Evolutionary conservation across 2,113 vertebrate genomes (phyloP).

Genomic region (Oncorhynchus kisutch): DNA sequence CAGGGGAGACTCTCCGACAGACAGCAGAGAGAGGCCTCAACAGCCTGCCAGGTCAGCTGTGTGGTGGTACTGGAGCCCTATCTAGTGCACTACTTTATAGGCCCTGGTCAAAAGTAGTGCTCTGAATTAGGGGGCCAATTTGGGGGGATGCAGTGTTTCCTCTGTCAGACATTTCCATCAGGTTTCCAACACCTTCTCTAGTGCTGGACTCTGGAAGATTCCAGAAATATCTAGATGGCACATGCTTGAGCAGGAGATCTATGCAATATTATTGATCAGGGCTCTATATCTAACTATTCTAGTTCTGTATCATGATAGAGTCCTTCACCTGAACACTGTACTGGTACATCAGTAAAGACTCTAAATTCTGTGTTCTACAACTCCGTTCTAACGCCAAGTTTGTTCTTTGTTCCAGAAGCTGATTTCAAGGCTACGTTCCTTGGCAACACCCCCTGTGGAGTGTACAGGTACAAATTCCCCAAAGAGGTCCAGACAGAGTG

Average conservation of each 20-base stretch:
- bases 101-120: not conserved
- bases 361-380: not conserved
- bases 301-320: not conserved
- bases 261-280: not conserved
- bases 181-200: no score
- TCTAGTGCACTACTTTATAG: no score
- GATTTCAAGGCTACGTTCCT: constrained; percentile 82
- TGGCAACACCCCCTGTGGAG: constrained; percentile 89
- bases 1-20: constrained; percentile 84
- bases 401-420: constrained; percentile 66
- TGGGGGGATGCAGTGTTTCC: no score
- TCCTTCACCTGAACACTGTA: no score
- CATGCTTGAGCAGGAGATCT: not conserved
- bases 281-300: no score
- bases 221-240: no score
- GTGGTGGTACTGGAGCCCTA: no score
- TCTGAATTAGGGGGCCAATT: not conserved
- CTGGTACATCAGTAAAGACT: not conserved
- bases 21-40: constrained; percentile 85
- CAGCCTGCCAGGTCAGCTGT: constrained; percentile 73
- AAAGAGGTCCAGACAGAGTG: constrained; percentile 74
- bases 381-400: not conserved
- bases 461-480: constrained; percentile 95
- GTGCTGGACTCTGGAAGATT: no score
- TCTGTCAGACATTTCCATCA: no score